These are phyloP conservation scores for Phodopus roborovskii DNA, from an alignment of 2,113 vertebrate species.

Conservation along the genomic window DNA sequence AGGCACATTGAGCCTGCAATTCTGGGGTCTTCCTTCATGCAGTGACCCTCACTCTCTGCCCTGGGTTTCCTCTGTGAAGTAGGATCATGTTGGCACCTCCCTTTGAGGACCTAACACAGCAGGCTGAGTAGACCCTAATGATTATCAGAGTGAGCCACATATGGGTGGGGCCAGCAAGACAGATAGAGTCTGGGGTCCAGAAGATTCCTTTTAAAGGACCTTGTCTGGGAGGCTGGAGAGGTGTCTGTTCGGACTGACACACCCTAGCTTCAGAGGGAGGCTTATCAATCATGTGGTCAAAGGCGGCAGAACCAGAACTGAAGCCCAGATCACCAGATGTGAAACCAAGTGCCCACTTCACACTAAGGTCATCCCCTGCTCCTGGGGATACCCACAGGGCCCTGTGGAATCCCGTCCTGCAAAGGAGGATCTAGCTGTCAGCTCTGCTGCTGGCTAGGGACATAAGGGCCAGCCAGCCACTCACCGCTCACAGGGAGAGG, in stretches of 20 bases:
- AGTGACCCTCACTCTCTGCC: neutral
- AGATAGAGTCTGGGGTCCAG: neutral
- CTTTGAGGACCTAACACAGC: too few species aligned
- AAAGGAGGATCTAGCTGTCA: neutral
- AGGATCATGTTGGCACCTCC: neutral
- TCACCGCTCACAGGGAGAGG: neutral
- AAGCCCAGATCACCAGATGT: neutral
- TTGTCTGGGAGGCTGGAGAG: neutral
- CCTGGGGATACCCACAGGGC: fast-evolving
- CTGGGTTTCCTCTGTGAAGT: neutral
- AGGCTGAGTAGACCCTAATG: too few species aligned
- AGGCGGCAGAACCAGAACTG: too few species aligned
- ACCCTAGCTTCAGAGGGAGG: too few species aligned
- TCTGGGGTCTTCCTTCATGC: neutral
- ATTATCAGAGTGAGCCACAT: fast-evolving
- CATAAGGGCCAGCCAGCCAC: fast-evolving
- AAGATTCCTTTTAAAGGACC: neutral
- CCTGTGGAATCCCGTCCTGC: neutral
- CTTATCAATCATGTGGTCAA: fast-evolving
- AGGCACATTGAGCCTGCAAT: neutral
- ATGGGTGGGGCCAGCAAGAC: neutral
- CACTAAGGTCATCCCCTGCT: fast-evolving
- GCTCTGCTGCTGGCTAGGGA: neutral
- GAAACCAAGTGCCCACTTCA: fast-evolving
- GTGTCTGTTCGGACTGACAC: neutral